These are phyloP conservation scores for Lineus longissimus DNA, from an alignment of 1,140 invertebrate genomes.

Conservation along the genomic window DNA sequence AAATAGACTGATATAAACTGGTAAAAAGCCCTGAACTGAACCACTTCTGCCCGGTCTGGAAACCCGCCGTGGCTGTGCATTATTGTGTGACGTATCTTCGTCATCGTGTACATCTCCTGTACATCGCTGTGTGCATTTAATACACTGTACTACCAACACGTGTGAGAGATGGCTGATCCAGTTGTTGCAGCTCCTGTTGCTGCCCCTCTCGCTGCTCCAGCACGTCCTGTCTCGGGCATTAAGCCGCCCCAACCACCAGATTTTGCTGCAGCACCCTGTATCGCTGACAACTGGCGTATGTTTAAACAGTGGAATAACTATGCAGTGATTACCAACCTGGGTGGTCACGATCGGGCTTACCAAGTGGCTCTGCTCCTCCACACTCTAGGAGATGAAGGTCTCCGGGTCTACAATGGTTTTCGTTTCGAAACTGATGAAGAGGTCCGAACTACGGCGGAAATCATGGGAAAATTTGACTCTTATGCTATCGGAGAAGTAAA, in stretches of 20 bases:
- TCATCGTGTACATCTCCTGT: too few relatives aligned
- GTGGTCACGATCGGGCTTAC: not conserved
- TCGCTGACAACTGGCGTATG: not conserved
- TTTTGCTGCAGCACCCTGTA: not conserved
- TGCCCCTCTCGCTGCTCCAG: too few relatives aligned
- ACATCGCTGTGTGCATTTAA: too few relatives aligned
- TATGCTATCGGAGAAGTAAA: not conserved
- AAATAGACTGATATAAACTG: too few relatives aligned
- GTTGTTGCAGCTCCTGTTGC: too few relatives aligned
- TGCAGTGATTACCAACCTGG: not conserved
- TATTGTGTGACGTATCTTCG: too few relatives aligned
- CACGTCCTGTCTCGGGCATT: not conserved
- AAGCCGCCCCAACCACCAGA: not conserved
- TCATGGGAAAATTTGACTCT: not conserved
- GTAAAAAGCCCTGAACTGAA: too few relatives aligned
- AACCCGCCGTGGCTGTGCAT: too few relatives aligned
- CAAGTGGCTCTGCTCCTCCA: not conserved
- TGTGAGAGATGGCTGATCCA: too few relatives aligned
- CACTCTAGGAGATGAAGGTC: not conserved
- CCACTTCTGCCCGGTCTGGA: too few relatives aligned
- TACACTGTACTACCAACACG: too few relatives aligned
- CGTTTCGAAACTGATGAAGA: not conserved
- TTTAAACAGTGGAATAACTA: not conserved
- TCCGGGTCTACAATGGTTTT: not conserved
- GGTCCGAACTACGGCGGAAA: not conserved